Base-by-base conservation (phyloP, 2,888 invertebrate genomes). In the Drosophila flavopinicola region DNA sequence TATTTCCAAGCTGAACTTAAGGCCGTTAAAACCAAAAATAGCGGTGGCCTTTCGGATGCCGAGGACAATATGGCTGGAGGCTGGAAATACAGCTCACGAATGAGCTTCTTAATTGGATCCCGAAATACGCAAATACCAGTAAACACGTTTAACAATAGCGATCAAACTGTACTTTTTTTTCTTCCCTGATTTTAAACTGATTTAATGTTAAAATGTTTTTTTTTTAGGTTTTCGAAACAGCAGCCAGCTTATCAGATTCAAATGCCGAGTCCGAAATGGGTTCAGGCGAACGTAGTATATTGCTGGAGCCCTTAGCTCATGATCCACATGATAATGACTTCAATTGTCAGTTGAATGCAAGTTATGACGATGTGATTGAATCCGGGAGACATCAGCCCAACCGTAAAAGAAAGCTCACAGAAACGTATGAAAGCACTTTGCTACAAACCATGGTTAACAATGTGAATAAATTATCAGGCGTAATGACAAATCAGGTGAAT, bases 211-310 rank as follows among this genome's bases (percentile, higher is more conserved):
- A 2, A 29, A 2, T 17, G 25, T 27, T 10, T 11, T 5, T 5
- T 17, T 41, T 59, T 6, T 3, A 66, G 66, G 23, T 24, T 6
- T 66, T 60, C 6, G 66, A 66, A 15, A 24, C 52, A 9, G 29
- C 39, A 3, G 33, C 32, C 15, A 63, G 63, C 38, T 29, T 52
- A 10, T 61, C 60, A 7, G 66, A 66, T 41, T 66, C 67, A 11
- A 66, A 52, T 52, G 47, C 42, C 7, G 67, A 60, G 3, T 66
- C 67, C 0, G 66, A 66, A 44, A 42, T 67, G 33, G 66, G 67
- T 29, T 29, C 23, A 1, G 25, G 29, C 17, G 53, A 64, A 6
- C 29, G 29, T 4, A 23, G 20, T 5, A 17, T 52, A 17, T 9
- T 63, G 6, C 15, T 38, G 0, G 39, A 60, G 6, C 11, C 33